Percentiles rank a stretch among this genome's conserved stretches.
These are phyloP conservation scores for Nomia melanderi DNA, from an alignment of 1,140 invertebrate species.

Conservation along the genomic window DNA sequence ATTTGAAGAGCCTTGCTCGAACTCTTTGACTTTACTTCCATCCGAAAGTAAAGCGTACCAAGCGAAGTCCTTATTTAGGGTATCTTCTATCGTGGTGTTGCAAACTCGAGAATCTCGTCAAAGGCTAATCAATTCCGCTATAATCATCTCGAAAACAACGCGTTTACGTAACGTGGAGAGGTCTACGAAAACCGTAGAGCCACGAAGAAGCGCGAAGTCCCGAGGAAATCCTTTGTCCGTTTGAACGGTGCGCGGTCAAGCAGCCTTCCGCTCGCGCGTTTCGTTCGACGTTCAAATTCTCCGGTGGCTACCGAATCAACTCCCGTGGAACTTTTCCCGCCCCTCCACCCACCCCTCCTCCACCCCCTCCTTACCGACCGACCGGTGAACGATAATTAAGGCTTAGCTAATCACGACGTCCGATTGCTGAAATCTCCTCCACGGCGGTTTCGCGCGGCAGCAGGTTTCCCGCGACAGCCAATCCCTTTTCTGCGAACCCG, in stretches of 20 bases:
- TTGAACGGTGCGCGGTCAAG: constrained; percentile 10
- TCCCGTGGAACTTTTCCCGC: constrained; percentile 7
- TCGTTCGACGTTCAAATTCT: background rate
- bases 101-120: too few species aligned
- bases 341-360: background rate
- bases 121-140: too few species aligned
- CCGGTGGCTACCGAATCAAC: constrained; percentile 7
- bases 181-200: background rate
- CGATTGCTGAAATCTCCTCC: constrained; percentile 47
- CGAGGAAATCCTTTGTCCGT: background rate
- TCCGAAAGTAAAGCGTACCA: too few species aligned
- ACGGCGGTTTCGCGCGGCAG: constrained; percentile 1
- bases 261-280: constrained; percentile 8
- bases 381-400: constrained; percentile 43
- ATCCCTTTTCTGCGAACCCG: constrained; percentile 16
- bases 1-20: too few species aligned
- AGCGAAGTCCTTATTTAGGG: too few species aligned
- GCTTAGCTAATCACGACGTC: constrained; percentile 41
- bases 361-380: background rate
- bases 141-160: background rate
- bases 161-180: too few species aligned
- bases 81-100: too few species aligned
- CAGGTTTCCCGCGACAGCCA: constrained; percentile 8
- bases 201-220: background rate
- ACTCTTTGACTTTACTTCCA: too few species aligned